Evolutionary conservation across 2,113 vertebrate genomes (phyloP), one percentile per base, ranked within the genome.

Genomic region (Butastur rufipennis): DNA sequence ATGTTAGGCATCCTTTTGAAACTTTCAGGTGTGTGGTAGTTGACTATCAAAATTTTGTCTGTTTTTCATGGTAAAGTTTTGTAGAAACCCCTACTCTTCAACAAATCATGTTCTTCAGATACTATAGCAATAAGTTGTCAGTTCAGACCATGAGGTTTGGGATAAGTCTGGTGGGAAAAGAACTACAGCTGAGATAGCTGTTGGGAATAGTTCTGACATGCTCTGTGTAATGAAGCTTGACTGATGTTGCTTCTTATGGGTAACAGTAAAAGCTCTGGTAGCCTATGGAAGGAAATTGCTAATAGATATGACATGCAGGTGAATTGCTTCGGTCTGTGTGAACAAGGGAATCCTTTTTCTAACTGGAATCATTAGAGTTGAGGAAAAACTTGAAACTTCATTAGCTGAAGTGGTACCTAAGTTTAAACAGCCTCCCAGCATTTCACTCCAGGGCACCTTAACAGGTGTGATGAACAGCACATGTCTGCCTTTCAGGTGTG

Each of bases 1-100:
- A 16, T 97, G 68, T 81, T 95, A 94, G 86, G 90, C 40, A 72
- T 87, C 97, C 89, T 85, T 94, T 84, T 80, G 48, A 89, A 91
- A 43, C 13, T 91, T 92, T 4, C 16, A 63, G 77, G 14, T 80
- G 42, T 81, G 6, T 62, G 43, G 43, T 43, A 61, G 47, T 63
- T 66, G 52, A 38, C 63, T 86, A 6, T 38, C 42, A 75, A 23
- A 75, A 31, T 55, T 68, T 31, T 88, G 10, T 55, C 93, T 86
- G 53, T 4, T 81, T 94, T 90, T 95, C 52, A 34, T 91, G 16
- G 32, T 29, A 72, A 22, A 32, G 3, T 52, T 88, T 27, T 56
- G 18, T 66, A 75, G 50, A 79, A 90, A 22, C 2, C 15, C 6
- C 8, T 61, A 25, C 45, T 14, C 14, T 88, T 66, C 52, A 40